phyloP scores from a whole-genome alignment of 2,113 vertebrate species.

The Ahaetulla prasina region DNA sequence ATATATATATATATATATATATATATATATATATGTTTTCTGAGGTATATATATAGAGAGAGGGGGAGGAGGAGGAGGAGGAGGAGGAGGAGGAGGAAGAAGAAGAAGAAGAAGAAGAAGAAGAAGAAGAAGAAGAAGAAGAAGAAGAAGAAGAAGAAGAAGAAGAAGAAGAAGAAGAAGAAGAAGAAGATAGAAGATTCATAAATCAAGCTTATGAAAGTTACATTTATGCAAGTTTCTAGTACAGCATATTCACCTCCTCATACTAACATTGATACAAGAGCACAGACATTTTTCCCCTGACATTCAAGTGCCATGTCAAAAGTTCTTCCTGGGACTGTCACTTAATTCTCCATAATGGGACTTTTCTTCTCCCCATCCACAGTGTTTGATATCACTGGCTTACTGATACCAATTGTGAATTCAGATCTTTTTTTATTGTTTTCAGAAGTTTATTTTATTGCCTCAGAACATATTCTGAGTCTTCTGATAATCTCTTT shows the following conservation, averaged over 20 bases:
- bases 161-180: no score
- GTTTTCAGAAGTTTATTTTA: neutral
- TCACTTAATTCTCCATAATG: neutral
- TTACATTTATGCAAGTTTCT: neutral
- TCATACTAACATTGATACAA: neutral
- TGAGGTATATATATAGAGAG: no score
- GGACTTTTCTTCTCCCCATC: neutral
- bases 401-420: neutral
- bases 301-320: neutral
- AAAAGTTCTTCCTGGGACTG: neutral
- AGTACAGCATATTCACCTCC: neutral
- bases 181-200: no score
- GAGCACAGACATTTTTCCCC: neutral
- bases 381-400: neutral
- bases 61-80: no score
- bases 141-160: no score
- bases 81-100: no score
- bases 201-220: neutral
- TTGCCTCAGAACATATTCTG: neutral
- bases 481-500: neutral
- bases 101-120: no score
- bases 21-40: no score
- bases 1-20: no score
- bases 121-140: no score
- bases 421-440: neutral